Base-by-base conservation (phyloP, 2,113 vertebrate species). In the Macquaria ambigua region DNA sequence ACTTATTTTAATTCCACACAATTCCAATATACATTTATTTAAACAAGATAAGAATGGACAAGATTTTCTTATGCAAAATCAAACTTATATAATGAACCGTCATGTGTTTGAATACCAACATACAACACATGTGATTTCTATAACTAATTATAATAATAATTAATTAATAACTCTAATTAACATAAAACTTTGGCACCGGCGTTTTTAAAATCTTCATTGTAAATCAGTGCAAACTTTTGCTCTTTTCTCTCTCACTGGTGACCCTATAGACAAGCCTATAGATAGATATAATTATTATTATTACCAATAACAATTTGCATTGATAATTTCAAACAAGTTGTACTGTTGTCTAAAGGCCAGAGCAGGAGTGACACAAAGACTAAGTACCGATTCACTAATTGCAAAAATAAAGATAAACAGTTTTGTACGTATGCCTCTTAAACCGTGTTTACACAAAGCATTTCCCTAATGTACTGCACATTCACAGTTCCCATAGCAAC, bases 401-500 rank as follows among this genome's bases (percentile, higher is more conserved):
- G 21, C 28, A 73, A 59, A 77, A 66, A 46, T 59, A 23, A 59
- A 53, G 43, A 74, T 43, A 39, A 48, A 23, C 25, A 12, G 25
- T 62, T 48, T 50, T 18, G 11, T 37, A n/a, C 5, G 18, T 18
- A 10, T 64, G 31, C 6, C 15, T 20, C 12, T 28, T 28, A 41
- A 59, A 16, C 10, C 8, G 25, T 50, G 68, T 55, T 52, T 80
- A 43, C 52, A 25, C 31, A 73, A 62, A 46, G 48, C 37, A 61
- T 70, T 85, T 66, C 39, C 66, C 34, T 55, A 43, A 64, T 63
- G 21, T 34, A 59, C 52, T 77, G 62, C n/a, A 59, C 20, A 68
- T 76, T 72, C 71, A 62, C 59, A 67, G 93, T 94, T 94, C 56
- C 91, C 69, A 83, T 58, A 68, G 85, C 62, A 92, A 91, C 87